Conservation (phyloP, 2,888 invertebrate species). For the Heliothis peltigera region DNA sequence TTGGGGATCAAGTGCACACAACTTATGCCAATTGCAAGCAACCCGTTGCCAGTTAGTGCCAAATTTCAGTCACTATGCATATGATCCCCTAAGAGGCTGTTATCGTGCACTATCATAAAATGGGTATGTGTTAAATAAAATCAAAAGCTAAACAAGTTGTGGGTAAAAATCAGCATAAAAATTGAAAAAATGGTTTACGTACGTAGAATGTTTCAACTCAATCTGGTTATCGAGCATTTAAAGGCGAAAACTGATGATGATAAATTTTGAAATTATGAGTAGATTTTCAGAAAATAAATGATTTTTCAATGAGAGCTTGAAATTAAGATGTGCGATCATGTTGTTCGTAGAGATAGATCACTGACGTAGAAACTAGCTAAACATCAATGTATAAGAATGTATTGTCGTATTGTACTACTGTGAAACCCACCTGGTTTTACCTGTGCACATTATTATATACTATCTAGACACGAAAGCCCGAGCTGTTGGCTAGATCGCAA, state of each 20-base stretch:
- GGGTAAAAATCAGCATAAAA: conserved; percentile 28
- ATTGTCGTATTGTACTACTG: conserved; percentile 27
- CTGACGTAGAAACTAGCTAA: conserved; percentile 1
- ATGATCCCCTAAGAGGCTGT: conserved; percentile 41
- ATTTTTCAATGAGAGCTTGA: neutral
- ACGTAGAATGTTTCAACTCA: conserved; percentile 41
- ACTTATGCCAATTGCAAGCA: conserved; percentile 42
- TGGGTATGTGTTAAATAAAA: conserved; percentile 31
- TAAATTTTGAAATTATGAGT: conserved; percentile 9
- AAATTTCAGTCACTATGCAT: conserved; percentile 40
- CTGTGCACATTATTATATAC: conserved; percentile 57
- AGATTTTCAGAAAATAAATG: neutral
- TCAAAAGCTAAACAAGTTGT: conserved; percentile 18
- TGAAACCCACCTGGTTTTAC: conserved; percentile 70
- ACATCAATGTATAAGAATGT: conserved; percentile 28
- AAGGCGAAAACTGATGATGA: conserved; percentile 29
- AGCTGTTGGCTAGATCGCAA: conserved; percentile 64
- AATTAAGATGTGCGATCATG: neutral
- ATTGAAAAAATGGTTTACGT: conserved; percentile 43
- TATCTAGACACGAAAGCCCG: conserved; percentile 57
- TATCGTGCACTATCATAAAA: conserved; percentile 36
- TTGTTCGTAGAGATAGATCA: neutral
- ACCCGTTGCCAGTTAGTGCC: conserved; percentile 51
- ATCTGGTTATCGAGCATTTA: conserved; percentile 34
- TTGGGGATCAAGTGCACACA: conserved; percentile 69